Conservation (phyloP, 2,888 invertebrate genomes). For the Drosophila imparisetae region DNA sequence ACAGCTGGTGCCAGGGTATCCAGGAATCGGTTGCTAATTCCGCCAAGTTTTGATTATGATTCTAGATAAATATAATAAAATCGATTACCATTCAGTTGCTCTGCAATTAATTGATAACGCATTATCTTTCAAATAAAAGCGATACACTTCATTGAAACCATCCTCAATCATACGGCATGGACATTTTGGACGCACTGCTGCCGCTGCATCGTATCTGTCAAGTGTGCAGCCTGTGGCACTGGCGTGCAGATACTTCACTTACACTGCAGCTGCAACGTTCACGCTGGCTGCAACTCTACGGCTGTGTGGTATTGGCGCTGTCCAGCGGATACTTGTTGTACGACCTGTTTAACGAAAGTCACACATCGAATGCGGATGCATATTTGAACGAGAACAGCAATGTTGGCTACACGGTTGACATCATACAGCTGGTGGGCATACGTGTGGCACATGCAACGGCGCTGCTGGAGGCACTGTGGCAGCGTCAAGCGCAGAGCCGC, state of each 20-base stretch:
- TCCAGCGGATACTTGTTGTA: constrained; percentile 58
- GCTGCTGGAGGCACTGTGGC: constrained; percentile 74
- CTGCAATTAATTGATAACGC: constrained; percentile 39
- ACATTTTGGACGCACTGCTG: constrained; percentile 65
- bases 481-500: constrained; percentile 54
- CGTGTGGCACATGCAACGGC: constrained; percentile 77
- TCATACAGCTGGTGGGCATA: constrained; percentile 80
- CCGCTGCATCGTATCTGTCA: constrained; percentile 63
- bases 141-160: background rate
- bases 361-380: background rate
- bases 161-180: constrained; percentile 55
- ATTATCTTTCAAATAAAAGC: constrained; percentile 16
- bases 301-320: constrained; percentile 41
- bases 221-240: constrained; percentile 65
- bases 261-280: constrained; percentile 50
- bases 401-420: constrained; percentile 78
- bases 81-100: constrained; percentile 24
- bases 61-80: background rate
- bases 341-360: constrained; percentile 59
- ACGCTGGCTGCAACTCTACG: constrained; percentile 68
- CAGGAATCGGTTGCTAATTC: background rate
- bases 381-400: constrained; percentile 30
- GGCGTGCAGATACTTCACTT: constrained; percentile 53
- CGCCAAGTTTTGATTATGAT: background rate
- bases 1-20: background rate